Evolutionary conservation across 1,140 invertebrate species (phyloP).

Genomic region (Ceratosolen solmsi): DNA sequence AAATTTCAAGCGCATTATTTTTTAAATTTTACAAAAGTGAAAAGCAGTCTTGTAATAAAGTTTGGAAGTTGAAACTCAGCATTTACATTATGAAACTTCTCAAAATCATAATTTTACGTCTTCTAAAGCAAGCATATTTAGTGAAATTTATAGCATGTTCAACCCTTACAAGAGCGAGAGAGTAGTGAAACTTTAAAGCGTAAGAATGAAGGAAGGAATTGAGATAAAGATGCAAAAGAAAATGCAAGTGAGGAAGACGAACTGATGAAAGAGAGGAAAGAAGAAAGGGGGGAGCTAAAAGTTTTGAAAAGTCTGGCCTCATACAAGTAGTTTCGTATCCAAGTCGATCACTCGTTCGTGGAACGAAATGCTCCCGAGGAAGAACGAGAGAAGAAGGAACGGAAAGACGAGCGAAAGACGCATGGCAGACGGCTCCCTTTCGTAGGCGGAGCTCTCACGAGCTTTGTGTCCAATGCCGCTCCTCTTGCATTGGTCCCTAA

Average conservation of each 20-base stretch:
- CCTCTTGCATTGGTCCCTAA: conserved; percentile 62
- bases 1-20: not conserved
- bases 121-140: not conserved
- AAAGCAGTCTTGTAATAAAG: not conserved
- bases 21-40: not conserved
- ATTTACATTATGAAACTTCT: not conserved
- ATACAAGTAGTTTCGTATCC: conserved; percentile 1
- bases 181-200: not conserved
- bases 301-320: not conserved
- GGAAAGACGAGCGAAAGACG: conserved; percentile 55
- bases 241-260: conserved; percentile 9
- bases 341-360: conserved; percentile 27
- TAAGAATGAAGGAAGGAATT: conserved; percentile 19
- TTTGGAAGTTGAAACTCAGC: conserved; percentile 1
- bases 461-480: conserved; percentile 65
- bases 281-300: conserved; percentile 26
- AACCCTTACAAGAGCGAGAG: not conserved
- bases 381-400: conserved; percentile 51
- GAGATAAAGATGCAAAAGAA: conserved; percentile 39
- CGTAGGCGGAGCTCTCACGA: conserved; percentile 67
- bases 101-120: not conserved
- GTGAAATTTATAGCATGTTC: not conserved
- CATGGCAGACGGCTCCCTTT: conserved; percentile 55
- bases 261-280: conserved; percentile 5
- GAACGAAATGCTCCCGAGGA: conserved; percentile 51